Evolutionary conservation across 2,888 invertebrate species (phyloP).

Genomic region (Apoda limacodes): DNA sequence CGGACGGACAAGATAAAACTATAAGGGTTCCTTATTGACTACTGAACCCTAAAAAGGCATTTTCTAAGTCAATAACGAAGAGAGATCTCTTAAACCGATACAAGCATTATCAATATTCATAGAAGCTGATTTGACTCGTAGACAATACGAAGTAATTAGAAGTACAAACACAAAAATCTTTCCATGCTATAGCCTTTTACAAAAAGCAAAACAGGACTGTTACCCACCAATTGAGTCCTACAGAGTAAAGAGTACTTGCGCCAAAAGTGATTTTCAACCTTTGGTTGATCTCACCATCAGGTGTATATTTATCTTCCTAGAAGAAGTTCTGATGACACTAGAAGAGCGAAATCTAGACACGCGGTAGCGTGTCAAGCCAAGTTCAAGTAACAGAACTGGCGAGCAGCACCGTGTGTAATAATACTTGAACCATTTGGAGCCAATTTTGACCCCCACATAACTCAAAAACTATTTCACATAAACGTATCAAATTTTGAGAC

Average conservation of each 20-base stretch:
- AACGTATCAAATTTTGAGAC: too few species aligned
- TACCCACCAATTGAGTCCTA: constrained; percentile 5
- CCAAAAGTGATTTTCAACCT: constrained; percentile 9
- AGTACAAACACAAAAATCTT: constrained; percentile 1
- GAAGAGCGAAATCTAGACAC: too few species aligned
- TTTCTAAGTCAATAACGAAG: too few species aligned
- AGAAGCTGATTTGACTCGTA: constrained; percentile 3
- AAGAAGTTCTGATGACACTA: constrained; percentile 8
- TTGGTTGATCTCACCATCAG: constrained; percentile 13
- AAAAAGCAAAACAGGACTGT: constrained; percentile 4
- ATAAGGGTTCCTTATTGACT: too few species aligned
- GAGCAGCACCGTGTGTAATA: too few species aligned
- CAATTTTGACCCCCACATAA: too few species aligned
- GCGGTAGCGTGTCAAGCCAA: too few species aligned
- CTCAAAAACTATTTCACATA: too few species aligned
- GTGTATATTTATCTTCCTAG: constrained; percentile 14
- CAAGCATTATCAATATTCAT: constrained; percentile 5
- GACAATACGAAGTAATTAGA: constrained; percentile 6
- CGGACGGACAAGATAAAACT: too few species aligned
- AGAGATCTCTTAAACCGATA: not conserved
- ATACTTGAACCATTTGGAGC: too few species aligned
- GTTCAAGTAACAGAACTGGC: too few species aligned
- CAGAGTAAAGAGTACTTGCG: constrained; percentile 8
- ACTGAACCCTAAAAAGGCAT: too few species aligned
- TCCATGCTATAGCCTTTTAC: constrained; percentile 3